Base-by-base conservation (phyloP, 2,888 invertebrate species). In the Linnaemya tessellans region DNA sequence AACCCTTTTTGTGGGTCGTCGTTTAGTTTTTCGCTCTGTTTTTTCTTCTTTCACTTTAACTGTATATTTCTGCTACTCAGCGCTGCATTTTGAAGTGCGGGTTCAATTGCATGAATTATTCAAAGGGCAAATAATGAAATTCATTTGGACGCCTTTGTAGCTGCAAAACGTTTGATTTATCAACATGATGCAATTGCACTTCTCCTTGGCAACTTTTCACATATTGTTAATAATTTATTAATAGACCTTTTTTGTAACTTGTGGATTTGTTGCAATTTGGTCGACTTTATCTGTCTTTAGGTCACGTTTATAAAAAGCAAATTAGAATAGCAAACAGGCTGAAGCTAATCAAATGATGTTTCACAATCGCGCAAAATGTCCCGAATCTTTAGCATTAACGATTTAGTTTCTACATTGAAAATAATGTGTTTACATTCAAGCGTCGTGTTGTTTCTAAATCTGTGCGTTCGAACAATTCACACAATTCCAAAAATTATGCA, bases 81-180 rank as follows among this genome's bases (percentile, higher is more conserved):
- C 62, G 68, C n/a, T 38, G 51, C 58, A 58, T 73, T 78, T 75
- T 60, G 43, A 75, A 18, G 74, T 80, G 67, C 71, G 67, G 67
- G 71, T 56, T 78, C 71, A 84, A 67, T 84, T 84, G 81, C 86
- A 82, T 87, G 84, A 87, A 88, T 88, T 87, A 87, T 88, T 88
- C 87, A 88, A 87, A 87, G 82, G 84, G 81, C 87, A 87, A 87
- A 87, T 84, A 87, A 86, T 82, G 81, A 87, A 87, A 87, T 87
- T 84, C 80, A 84, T 86, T 87, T 86, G 75, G 74, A 80, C 71
- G 80, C 86, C 84, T 87, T 86, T 87, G 87, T 86, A 78, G 62
- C 80, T 77, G 73, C 83, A 87, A 84, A 87, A 83, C 70, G 84
- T 87, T 86, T 87, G 83, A 87, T 86, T 87, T 62, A 62, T 51